Evolutionary conservation across 2,113 vertebrate species (phyloP), one percentile per base, ranked within the genome.

Genomic region (Pseudorasbora parva): DNA sequence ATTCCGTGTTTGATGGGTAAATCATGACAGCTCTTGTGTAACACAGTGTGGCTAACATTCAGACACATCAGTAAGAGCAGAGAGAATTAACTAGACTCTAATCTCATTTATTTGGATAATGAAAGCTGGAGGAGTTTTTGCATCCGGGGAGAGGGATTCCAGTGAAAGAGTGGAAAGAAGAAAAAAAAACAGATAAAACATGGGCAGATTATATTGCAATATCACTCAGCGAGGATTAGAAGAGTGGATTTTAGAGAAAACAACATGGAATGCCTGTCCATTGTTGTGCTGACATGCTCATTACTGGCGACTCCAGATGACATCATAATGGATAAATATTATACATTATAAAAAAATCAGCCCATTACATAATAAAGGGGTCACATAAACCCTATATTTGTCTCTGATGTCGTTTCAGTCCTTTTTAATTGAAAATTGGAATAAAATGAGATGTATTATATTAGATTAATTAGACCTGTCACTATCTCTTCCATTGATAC

Each of bases 161-260:
- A 2, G 21, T 76, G 47, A 19, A 30, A 66, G 47, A 23, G 66
- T 27, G 23, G 54, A 47, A 8, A 9, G 37, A 56, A n/a, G n/a
- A n/a, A n/a, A 25, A 30, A 37, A 75, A 41, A 84, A 88, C 83
- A n/a, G 60, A 77, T 88, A 87, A 88, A 91, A 87, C 47, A 81
- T 25, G 3, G 69, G 76, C 69, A 83, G 91, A 91, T 94, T 93
- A 92, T 89, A 90, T 78, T 87, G 86, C 71, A 91, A 92, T 91
- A 92, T 89, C 90, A 91, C 92, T 93, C 82, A 87, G 82, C 11
- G 33, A 43, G 90, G 93, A 92, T 93, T 93, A 92, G 76, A 84
- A 87, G 62, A 30, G 75, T 60, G 79, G 84, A 89, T 88, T 91
- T 91, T 89, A 57, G 81, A 78, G 75, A 78, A 56, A 54, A 71